These are phyloP conservation scores for Spicauda simplicius DNA, from an alignment of 2,888 invertebrate species.

Conservation along the genomic window DNA sequence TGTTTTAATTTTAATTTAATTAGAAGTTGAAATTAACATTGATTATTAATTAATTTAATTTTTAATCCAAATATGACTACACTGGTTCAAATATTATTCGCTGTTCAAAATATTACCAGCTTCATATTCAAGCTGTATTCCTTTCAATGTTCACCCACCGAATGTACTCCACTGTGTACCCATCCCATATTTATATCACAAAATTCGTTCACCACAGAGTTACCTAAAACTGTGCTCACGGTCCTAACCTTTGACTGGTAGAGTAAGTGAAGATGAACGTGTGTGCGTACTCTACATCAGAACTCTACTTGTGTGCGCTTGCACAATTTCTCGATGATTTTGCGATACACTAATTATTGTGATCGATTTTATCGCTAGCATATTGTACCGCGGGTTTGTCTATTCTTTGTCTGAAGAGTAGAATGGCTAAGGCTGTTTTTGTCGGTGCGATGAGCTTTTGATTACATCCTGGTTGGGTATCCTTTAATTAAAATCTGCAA, in stretches of 20 bases:
- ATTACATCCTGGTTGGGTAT: too few relatives aligned
- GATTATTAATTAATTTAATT: too few relatives aligned
- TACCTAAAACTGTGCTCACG: slow-evolving; percentile 69
- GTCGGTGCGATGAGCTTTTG: background rate
- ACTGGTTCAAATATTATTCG: background rate
- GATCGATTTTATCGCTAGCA: slow-evolving; percentile 32
- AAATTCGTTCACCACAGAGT: slow-evolving; percentile 73
- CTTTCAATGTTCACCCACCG: slow-evolving; percentile 58
- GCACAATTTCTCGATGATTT: slow-evolving; percentile 67
- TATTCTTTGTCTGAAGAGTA: background rate
- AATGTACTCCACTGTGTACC: slow-evolving; percentile 62
- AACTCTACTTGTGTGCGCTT: slow-evolving; percentile 42
- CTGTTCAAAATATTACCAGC: slow-evolving; percentile 63
- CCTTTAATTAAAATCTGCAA: too few relatives aligned
- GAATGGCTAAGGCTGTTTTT: too few relatives aligned
- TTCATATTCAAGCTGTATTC: slow-evolving; percentile 76
- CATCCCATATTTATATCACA: slow-evolving; percentile 81
- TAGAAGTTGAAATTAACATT: background rate
- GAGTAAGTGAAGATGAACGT: slow-evolving; percentile 49
- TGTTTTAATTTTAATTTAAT: background rate
- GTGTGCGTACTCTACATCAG: slow-evolving; percentile 54
- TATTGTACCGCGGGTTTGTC: background rate
- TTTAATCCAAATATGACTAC: background rate
- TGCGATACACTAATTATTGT: slow-evolving; percentile 73
- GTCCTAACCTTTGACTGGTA: slow-evolving; percentile 77